These are phyloP conservation scores for Diadema setosum DNA, from an alignment of 35 echinoderm and acorn worm species.

Conservation along the genomic window DNA sequence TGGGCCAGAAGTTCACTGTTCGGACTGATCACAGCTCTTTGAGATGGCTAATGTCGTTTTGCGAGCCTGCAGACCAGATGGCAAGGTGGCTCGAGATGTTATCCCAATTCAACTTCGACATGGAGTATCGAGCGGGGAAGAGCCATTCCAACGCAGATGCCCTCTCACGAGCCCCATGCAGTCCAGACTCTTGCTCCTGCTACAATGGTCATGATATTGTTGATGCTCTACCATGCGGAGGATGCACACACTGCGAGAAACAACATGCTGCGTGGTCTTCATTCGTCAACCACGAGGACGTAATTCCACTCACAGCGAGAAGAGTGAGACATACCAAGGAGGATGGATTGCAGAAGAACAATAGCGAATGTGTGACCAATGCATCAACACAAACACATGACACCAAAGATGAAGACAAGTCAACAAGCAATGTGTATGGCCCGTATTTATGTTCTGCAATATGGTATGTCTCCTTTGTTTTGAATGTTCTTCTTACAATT, in stretches of 20 bases:
- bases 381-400: no score
- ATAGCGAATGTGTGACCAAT: no score
- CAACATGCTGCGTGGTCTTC: neutral
- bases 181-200: neutral
- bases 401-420: no score
- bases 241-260: neutral
- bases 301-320: neutral
- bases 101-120: slow-evolving; percentile 14
- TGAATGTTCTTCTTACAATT: no score
- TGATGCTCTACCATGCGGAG: neutral
- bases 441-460: no score
- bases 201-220: neutral
- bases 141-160: slow-evolving; percentile 43
- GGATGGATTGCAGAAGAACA: no score
- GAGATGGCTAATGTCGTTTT: slow-evolving; percentile 51
- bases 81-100: slow-evolving; percentile 42
- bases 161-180: neutral
- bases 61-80: slow-evolving; percentile 30
- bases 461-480: no score
- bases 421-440: no score
- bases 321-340: no score
- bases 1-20: slow-evolving; percentile 43
- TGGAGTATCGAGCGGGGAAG: slow-evolving; percentile 16
- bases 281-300: neutral
- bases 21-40: slow-evolving; percentile 61